Conservation (phyloP, 1,140 invertebrate genomes). For the Stratiolaelaps scimitus region DNA sequence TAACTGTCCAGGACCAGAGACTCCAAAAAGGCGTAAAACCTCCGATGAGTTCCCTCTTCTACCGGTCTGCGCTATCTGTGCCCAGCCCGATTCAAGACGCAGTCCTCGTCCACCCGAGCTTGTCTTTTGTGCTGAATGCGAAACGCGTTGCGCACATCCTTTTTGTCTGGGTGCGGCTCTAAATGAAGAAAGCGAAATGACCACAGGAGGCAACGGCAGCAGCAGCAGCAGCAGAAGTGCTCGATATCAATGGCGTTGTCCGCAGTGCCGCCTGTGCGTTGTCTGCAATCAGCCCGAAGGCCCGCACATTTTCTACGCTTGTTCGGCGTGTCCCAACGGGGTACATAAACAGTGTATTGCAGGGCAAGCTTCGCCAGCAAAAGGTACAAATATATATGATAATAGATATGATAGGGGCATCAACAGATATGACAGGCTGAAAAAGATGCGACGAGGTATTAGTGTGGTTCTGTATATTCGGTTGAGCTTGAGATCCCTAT, state of each 20-base stretch:
- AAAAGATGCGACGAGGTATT: no score
- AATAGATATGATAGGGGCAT: no score
- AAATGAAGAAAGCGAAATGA: neutral
- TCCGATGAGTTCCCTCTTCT: conserved; percentile 25
- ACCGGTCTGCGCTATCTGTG: conserved; percentile 12
- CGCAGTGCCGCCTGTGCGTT: conserved; percentile 16
- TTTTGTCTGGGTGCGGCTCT: conserved; percentile 12
- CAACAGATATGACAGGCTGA: no score
- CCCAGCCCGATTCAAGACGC: conserved; percentile 8
- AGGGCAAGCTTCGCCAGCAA: conserved; percentile 16
- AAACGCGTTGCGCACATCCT: conserved; percentile 9
- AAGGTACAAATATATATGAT: no score
- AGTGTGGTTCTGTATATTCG: no score
- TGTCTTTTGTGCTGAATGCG: conserved; percentile 17
- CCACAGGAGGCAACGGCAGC: no score
- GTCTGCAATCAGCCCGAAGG: conserved; percentile 25
- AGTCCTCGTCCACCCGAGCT: conserved; percentile 18
- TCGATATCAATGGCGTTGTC: conserved; percentile 22
- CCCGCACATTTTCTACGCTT: conserved; percentile 24
- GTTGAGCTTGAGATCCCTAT: neutral
- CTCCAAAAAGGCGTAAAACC: conserved; percentile 9
- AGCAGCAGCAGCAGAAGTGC: no score
- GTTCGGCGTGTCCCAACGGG: conserved; percentile 7
- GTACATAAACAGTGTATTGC: conserved; percentile 20
- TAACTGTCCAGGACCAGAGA: neutral